phyloP scores from a whole-genome alignment of 2,113 vertebrate genomes.

The Oryzias javanicus region DNA sequence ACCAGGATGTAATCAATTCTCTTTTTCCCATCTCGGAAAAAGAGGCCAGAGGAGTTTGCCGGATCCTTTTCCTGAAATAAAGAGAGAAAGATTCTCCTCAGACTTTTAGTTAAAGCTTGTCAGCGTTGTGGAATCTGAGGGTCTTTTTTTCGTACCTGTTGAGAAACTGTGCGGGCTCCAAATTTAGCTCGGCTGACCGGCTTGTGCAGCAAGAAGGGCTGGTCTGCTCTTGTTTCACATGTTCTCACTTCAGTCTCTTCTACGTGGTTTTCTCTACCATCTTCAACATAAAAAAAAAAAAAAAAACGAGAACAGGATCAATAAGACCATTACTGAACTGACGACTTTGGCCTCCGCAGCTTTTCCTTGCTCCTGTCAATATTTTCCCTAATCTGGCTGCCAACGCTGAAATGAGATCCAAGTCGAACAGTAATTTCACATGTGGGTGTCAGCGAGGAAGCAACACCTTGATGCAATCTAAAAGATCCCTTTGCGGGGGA shows the following conservation, averaged over 20 bases:
- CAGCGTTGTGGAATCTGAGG: not conserved
- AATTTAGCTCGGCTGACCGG: conserved; percentile 79
- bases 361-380: conserved; percentile 34
- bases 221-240: conserved; percentile 82
- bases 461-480: conserved; percentile 35
- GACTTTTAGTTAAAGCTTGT: conserved; percentile 3
- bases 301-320: conserved; percentile 32
- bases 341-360: not conserved
- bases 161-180: conserved; percentile 80
- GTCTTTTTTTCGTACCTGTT: conserved; percentile 75
- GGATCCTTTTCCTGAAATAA: conserved; percentile 73
- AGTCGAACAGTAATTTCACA: conserved; percentile 24
- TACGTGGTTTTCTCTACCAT: conserved; percentile 80
- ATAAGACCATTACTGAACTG: not conserved
- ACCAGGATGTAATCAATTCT: conserved; percentile 97
- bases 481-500: not conserved
- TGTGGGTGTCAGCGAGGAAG: conserved; percentile 17
- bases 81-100: not conserved
- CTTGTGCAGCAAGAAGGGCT: conserved; percentile 85
- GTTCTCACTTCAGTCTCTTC: conserved; percentile 87
- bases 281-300: conserved; percentile 73
- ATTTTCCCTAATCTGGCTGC: conserved; percentile 24
- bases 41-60: conserved; percentile 81
- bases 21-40: conserved; percentile 96
- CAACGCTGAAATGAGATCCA: conserved; percentile 27